Evolutionary conservation across 2,113 vertebrate genomes (phyloP).

Genomic region (Lepisosteus osseus): DNA sequence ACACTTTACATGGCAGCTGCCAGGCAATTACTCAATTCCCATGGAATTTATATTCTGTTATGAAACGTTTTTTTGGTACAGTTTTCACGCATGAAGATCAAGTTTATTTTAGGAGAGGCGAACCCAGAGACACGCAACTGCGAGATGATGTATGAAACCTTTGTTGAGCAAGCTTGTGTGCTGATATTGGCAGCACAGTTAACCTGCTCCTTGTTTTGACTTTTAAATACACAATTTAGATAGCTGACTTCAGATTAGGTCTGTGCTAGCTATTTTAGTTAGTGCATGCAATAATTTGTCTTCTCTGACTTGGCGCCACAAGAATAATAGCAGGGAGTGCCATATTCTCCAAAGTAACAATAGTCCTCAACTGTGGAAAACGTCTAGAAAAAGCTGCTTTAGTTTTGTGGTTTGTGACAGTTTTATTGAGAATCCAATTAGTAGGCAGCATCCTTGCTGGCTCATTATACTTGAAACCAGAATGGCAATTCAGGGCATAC

Average conservation of each 20-base stretch:
- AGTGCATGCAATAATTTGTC: conserved; percentile 25
- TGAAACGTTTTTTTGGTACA: conserved; percentile 7
- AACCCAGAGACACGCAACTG: background rate
- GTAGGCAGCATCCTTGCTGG: background rate
- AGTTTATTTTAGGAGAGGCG: conserved; percentile 3
- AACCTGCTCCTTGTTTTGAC: conserved; percentile 1
- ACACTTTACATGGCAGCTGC: background rate
- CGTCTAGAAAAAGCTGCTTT: conserved; percentile 11
- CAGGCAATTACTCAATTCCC: background rate
- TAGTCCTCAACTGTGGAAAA: background rate
- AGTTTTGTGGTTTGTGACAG: conserved; percentile 7
- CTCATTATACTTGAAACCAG: too few relatives aligned
- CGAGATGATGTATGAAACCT: too few relatives aligned
- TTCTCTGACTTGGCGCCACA: conserved; percentile 21
- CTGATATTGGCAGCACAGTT: conserved; percentile 1
- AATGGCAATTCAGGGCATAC: background rate
- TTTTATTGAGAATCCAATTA: background rate
- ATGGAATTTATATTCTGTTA: background rate
- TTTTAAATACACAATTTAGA: background rate
- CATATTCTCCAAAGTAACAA: conserved; percentile 17
- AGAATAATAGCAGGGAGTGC: conserved; percentile 28
- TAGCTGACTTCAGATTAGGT: conserved; percentile 11
- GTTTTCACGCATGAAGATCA: conserved; percentile 1
- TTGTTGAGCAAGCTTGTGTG: background rate
- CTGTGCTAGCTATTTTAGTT: conserved; percentile 19